These are phyloP conservation scores for Yponomeuta sedellus DNA, from an alignment of 2,888 invertebrate genomes.

Conservation along the genomic window DNA sequence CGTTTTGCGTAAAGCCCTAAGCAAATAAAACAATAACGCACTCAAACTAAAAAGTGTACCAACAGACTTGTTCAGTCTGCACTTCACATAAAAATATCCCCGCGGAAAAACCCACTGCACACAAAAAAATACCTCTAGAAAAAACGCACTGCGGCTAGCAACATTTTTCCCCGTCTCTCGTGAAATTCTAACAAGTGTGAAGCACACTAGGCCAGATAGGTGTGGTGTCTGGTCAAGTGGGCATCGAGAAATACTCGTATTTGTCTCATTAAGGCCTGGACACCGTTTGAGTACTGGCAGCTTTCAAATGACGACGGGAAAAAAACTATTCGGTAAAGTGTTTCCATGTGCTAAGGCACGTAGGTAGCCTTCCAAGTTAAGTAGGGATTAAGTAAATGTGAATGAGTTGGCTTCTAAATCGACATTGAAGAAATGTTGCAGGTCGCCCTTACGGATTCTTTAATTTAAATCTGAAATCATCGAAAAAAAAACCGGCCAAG, in stretches of 20 bases:
- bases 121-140: neutral
- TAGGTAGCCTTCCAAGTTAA: no score
- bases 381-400: no score
- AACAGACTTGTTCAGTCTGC: neutral
- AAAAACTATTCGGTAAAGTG: neutral
- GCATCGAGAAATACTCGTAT: conserved; percentile 2
- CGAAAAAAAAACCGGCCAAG: no score
- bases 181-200: neutral
- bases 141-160: neutral
- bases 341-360: neutral
- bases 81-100: neutral
- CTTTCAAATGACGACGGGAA: neutral
- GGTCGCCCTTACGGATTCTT: no score
- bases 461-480: no score
- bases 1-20: neutral
- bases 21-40: neutral
- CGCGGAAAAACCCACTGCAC: neutral
- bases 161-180: neutral
- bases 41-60: neutral
- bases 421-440: no score
- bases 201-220: neutral
- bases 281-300: neutral
- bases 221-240: neutral
- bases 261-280: neutral
- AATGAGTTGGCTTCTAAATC: no score